phyloP scores from a whole-genome alignment of 2,113 vertebrate genomes.

The Entelurus aequoreus region DNA sequence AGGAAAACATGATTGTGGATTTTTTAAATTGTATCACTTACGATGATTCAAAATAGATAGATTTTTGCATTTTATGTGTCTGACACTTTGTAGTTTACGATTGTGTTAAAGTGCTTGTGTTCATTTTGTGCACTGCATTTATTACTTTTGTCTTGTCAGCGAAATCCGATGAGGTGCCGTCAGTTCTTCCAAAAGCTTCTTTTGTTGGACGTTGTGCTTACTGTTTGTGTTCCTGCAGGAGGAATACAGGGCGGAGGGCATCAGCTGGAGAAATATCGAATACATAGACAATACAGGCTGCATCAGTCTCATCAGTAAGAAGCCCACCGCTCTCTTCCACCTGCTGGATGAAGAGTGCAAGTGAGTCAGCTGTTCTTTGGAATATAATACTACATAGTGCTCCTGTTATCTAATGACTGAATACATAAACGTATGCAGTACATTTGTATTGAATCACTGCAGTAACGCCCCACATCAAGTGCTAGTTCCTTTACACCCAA shows the following conservation, averaged over 20 bases:
- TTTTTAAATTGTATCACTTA: too few species aligned
- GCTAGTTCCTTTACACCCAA: too few species aligned
- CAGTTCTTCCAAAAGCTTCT: neutral
- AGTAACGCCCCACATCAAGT: neutral
- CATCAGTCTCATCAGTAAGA: slow-evolving; percentile 97
- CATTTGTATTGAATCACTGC: neutral
- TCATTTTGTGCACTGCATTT: too few species aligned
- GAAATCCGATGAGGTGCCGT: neutral
- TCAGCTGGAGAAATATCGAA: slow-evolving; percentile 95
- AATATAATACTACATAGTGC: neutral
- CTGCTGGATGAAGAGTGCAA: slow-evolving; percentile 99
- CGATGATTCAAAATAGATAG: too few species aligned
- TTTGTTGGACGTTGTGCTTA: neutral
- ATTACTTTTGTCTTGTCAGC: neutral
- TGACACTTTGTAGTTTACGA: too few species aligned
- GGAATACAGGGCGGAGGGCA: slow-evolving; percentile 90
- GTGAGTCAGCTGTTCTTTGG: slow-evolving; percentile 71
- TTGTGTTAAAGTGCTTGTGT: too few species aligned
- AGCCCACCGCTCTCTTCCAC: slow-evolving; percentile 93
- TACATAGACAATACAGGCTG: slow-evolving; percentile 96
- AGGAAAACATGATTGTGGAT: too few species aligned
- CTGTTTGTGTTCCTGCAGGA: slow-evolving; percentile 71
- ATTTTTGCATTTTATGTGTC: too few species aligned
- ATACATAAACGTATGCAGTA: neutral
- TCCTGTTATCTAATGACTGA: neutral